Base-by-base conservation (phyloP, 2,888 invertebrate species). In the Oxystoma pomonae region DNA sequence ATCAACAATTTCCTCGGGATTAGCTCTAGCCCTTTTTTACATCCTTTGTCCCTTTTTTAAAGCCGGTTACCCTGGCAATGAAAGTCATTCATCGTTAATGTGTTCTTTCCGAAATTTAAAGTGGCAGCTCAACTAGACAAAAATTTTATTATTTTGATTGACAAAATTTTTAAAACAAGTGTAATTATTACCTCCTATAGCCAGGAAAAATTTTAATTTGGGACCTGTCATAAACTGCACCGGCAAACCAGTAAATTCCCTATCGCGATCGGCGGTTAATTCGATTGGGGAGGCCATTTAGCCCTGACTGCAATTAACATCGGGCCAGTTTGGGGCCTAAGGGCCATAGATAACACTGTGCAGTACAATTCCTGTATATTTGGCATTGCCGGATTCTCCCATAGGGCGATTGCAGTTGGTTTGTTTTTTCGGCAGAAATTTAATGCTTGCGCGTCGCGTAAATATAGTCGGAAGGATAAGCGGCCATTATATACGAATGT, bases 381-480 rank as follows among this genome's bases (percentile, higher is more conserved):
- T 35, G 35, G 35, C 35, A 35, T 35, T 35, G 35, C 12, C 12
- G 35, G 35, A 35, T 35, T 3, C 3, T 35, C 35, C 35, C 35
- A 35, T 12, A 35, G 35, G 35, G 35, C 35, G 35, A 35, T 35
- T 35, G 35, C 35, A 35, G 12, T 35, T 12, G 5, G 12, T 3
- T 35, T 22, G 59, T 63, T 63, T 59, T 59, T 63, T 55, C 62
- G 55, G 58, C 55, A 19, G 50, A 35, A 66, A 66, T 66, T 73
- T 73, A 72, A 73, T 70, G 72, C 66, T 64, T 67, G 60, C 57
- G 62, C 64, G 68, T 65, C 63, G 68, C 68, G 70, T 74, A 73
- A 74, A 74, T 74, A 73, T 72, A 69, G 72, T 70, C 68, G 69
- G 69, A 70, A 70, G 69, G 65, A n/a, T n/a, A n/a, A n/a, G n/a